Conservation (phyloP, 1,140 invertebrate species). For the Ostrea edulis region DNA sequence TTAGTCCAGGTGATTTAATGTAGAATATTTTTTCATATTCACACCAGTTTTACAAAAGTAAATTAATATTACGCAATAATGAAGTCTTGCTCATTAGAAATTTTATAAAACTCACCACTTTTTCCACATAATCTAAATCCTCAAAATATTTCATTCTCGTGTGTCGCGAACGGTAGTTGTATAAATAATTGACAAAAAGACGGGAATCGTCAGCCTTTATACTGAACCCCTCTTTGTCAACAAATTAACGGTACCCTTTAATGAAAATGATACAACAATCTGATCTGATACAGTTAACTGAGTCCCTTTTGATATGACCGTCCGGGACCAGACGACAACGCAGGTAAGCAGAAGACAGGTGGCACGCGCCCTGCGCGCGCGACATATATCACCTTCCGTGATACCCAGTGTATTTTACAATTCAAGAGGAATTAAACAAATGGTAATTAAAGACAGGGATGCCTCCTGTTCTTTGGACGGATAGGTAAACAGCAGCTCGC, state of each 20-base stretch:
- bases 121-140: conserved; percentile 31
- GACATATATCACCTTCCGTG: conserved; percentile 24
- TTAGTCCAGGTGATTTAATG: neutral
- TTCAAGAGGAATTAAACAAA: conserved; percentile 10
- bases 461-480: neutral
- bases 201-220: neutral
- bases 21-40: neutral
- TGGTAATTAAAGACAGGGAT: neutral
- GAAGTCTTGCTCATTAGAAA: neutral
- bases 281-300: neutral
- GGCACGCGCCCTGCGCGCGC: conserved; percentile 27
- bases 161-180: neutral
- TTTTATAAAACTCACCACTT: conserved; percentile 17
- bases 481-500: neutral
- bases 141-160: conserved; percentile 42
- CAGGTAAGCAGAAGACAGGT: conserved; percentile 32
- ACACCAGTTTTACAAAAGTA: neutral
- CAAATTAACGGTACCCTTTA: conserved; percentile 23
- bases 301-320: conserved; percentile 22
- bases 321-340: conserved; percentile 7
- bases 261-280: conserved; percentile 11
- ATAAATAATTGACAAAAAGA: neutral
- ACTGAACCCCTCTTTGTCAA: neutral
- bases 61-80: conserved; percentile 19
- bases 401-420: conserved; percentile 14